Evolutionary conservation across 2,888 invertebrate species (phyloP).

Genomic region (Caenorhabditis virilis): DNA sequence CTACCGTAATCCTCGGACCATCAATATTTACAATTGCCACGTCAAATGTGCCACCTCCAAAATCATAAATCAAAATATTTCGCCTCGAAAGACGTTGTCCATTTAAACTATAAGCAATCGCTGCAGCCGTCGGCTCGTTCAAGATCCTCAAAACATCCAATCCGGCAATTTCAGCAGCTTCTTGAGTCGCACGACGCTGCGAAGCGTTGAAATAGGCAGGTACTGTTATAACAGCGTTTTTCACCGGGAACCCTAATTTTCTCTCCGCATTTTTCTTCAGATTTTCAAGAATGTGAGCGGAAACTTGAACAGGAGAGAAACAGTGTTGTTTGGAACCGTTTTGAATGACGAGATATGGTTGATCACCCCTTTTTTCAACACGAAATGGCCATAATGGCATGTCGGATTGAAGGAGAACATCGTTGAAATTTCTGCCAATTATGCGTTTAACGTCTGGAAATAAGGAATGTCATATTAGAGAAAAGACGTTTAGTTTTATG

Average conservation of each 20-base stretch:
- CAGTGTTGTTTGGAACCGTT: slow-evolving; percentile 8
- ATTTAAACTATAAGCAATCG: slow-evolving; percentile 31
- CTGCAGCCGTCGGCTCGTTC: slow-evolving; percentile 37
- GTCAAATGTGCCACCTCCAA: slow-evolving; percentile 39
- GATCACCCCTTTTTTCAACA: slow-evolving; percentile 16
- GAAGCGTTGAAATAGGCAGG: slow-evolving; percentile 39
- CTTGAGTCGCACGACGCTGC: slow-evolving; percentile 32
- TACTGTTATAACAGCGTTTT: slow-evolving; percentile 38
- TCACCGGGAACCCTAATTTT: slow-evolving; percentile 22
- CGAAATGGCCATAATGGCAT: slow-evolving; percentile 33
- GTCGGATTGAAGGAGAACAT: slow-evolving; percentile 27
- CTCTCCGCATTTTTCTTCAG: slow-evolving; percentile 32
- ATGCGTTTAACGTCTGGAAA: slow-evolving; percentile 35
- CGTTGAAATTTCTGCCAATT: slow-evolving; percentile 30
- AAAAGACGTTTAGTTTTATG: too few species aligned
- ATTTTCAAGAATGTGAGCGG: slow-evolving; percentile 21
- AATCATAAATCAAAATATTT: slow-evolving; percentile 35
- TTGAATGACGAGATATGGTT: slow-evolving; percentile 15
- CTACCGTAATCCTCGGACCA: slow-evolving; percentile 31
- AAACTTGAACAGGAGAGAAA: slow-evolving; percentile 18
- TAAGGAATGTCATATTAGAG: not conserved
- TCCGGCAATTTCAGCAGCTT: slow-evolving; percentile 28
- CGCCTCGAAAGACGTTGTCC: slow-evolving; percentile 25
- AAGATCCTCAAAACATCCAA: slow-evolving; percentile 30
- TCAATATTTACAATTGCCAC: slow-evolving; percentile 40